These are phyloP conservation scores for Ammodytes marinus DNA, from an alignment of 2,113 vertebrate species.

Conservation along the genomic window DNA sequence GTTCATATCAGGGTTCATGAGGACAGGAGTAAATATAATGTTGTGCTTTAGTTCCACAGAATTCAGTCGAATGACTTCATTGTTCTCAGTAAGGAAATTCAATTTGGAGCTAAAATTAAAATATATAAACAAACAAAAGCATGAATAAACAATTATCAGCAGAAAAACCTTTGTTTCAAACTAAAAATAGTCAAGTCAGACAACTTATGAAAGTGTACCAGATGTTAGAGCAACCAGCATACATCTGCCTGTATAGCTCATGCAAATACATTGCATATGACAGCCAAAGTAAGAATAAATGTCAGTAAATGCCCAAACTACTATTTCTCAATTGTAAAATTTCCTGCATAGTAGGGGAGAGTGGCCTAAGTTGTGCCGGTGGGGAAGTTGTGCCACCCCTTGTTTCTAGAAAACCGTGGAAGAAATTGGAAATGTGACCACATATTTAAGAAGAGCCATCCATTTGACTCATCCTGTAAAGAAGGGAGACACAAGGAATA, in stretches of 20 bases:
- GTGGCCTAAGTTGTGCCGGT: no score
- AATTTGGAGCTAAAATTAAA: conserved; percentile 25
- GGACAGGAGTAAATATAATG: conserved; percentile 35
- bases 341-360: not conserved
- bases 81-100: conserved; percentile 31
- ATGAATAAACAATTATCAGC: conserved; percentile 34
- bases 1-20: conserved; percentile 5
- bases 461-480: no score
- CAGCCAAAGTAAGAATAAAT: not conserved
- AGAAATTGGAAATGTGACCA: no score
- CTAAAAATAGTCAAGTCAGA: not conserved
- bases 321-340: not conserved
- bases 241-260: not conserved
- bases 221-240: not conserved
- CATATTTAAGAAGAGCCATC: no score
- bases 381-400: no score
- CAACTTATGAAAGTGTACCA: not conserved
- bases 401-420: no score
- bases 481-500: no score
- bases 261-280: not conserved
- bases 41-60: conserved; percentile 25
- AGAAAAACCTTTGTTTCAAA: not conserved
- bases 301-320: not conserved
- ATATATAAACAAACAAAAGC: conserved; percentile 26
- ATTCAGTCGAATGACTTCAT: conserved; percentile 12